Percentiles rank a stretch among this genome's conserved stretches.
These are phyloP conservation scores for Pteromalus puparum DNA, from an alignment of 1,140 invertebrate species.

Conservation along the genomic window DNA sequence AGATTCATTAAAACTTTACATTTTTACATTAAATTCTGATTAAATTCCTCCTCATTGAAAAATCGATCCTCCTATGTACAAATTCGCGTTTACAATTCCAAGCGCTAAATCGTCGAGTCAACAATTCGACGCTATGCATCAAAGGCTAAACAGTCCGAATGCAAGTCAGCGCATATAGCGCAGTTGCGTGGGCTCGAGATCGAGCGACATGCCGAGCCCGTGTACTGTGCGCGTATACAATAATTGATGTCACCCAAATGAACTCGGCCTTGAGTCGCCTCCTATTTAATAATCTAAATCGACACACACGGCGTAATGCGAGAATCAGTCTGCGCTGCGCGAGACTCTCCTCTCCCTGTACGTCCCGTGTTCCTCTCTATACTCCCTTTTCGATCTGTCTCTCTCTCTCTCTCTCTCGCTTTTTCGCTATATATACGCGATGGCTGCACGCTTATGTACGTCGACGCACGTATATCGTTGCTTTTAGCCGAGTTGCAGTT, in stretches of 20 bases:
- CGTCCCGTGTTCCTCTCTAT: neutral
- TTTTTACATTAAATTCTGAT: no score
- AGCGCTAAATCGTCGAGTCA: no score
- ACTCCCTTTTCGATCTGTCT: neutral
- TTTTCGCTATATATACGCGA: neutral
- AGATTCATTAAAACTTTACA: neutral
- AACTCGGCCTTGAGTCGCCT: constrained; percentile 48
- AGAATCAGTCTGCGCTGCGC: constrained; percentile 29
- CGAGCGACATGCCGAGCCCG: neutral
- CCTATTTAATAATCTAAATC: constrained; percentile 46
- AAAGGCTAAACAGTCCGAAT: neutral
- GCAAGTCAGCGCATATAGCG: neutral
- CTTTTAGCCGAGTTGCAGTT: neutral
- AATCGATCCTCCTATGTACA: no score
- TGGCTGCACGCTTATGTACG: no score
- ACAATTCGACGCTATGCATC: no score
- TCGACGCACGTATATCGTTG: neutral
- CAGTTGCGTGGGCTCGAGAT: neutral
- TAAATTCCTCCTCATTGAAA: no score
- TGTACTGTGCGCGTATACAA: neutral
- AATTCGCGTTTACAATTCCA: no score
- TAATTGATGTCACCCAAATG: constrained; percentile 44
- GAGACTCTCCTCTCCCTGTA: neutral
- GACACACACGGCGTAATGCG: neutral
- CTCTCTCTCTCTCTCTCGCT: neutral